Percentiles rank a stretch among this genome's conserved stretches.
Evolutionary conservation across 2,113 vertebrate species (phyloP).

Genomic region (Barnardius zonarius): DNA sequence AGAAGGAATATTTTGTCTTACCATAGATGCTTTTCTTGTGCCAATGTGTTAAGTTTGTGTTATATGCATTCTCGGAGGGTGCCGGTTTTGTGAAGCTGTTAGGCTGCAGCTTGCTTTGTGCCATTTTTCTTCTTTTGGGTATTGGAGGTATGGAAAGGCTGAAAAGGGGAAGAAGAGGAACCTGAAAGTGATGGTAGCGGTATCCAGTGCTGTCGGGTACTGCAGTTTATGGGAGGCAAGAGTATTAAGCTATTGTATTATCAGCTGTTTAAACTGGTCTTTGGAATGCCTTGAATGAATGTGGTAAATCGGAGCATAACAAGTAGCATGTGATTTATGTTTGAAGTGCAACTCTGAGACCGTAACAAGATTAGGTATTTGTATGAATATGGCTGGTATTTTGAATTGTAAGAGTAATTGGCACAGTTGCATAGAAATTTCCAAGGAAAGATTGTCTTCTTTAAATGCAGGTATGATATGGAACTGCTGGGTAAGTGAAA

Average conservation of each 20-base stretch:
- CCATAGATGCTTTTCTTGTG: background rate
- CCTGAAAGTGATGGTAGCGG: background rate
- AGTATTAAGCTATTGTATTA: background rate
- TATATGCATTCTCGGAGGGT: background rate
- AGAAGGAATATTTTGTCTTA: background rate
- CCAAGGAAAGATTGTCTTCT: background rate
- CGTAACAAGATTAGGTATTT: background rate
- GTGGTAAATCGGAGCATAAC: rapidly evolving
- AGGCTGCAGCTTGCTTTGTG: background rate
- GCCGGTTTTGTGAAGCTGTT: background rate
- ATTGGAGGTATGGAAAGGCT: background rate
- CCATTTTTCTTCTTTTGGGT: background rate
- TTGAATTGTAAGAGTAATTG: background rate
- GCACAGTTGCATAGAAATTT: background rate
- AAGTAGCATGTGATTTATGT: background rate
- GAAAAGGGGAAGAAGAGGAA: background rate
- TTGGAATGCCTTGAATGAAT: background rate
- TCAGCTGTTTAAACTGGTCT: background rate
- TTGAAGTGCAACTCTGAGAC: background rate
- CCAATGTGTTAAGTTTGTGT: background rate
- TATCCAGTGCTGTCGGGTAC: background rate
- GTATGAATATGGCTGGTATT: background rate
- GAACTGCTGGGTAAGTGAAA: background rate
- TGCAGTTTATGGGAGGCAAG: background rate
- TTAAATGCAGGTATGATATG: background rate